Evolutionary conservation across 1,140 invertebrate species (phyloP), one percentile per base, ranked within the genome.

Genomic region (Diploscapter pachys): DNA sequence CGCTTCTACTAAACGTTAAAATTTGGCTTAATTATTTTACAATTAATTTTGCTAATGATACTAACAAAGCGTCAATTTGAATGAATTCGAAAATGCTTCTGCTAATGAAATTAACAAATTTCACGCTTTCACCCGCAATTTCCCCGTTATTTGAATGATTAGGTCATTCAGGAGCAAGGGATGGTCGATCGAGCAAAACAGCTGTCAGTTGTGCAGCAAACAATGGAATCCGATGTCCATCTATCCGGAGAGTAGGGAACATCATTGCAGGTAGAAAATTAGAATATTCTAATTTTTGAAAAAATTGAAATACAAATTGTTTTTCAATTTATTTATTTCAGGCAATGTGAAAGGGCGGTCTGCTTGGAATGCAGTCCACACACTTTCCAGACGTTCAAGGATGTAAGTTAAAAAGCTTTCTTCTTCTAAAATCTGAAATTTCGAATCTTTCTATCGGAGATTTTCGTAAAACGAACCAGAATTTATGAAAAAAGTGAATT

Each of bases 331-430:
- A 11, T 59, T 59, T 59, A 59, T 11, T 65, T 59, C 50, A 31
- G 62, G 61, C 53, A 72, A n/a, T 72, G 59, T 55, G 71, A 57
- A 72, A 51, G 56, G 63, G 68, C 62, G 3, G 68, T 70, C 13
- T 70, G 68, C 31, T 31, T 31, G 31, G 31, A 31, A 31, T 31
- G 31, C 31, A 31, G 31, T 31, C 31, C 31, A 31, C 31, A 31
- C 31, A 31, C 31, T 31, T 31, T 31, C 31, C 31, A 31, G 31
- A 31, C 31, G 31, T 31, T 31, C 31, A 31, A 31, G 31, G 31
- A 31, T 31, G 31, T 31, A 31, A 31, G 31, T 31, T 31, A 31
- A 31, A 31, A 31, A 31, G 31, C 31, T 31, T 31, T 31, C 1
- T 31, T 31, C 31, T 31, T 31, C 31, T 0, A 31, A 31, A 31